Percentiles rank a stretch among this genome's conserved stretches.
These are phyloP conservation scores for Cerastis leucographa DNA, from an alignment of 2,888 invertebrate genomes.

Conservation along the genomic window DNA sequence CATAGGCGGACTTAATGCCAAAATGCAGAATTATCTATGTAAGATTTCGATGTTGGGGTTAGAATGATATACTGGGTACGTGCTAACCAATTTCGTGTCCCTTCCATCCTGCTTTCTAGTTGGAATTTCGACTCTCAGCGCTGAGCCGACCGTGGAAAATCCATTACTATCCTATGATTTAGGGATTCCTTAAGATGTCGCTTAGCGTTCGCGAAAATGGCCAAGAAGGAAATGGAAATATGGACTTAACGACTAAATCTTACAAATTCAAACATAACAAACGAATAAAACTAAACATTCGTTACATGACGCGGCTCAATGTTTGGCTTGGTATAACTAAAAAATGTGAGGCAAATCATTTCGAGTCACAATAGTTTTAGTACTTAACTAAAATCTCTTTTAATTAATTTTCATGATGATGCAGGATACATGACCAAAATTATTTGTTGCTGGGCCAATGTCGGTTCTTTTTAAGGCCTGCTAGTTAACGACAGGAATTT, in stretches of 20 bases:
- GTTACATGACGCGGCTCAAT: not conserved
- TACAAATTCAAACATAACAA: slow-evolving; percentile 26
- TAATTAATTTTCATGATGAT: not conserved
- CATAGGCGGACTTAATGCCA: no score
- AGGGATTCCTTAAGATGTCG: not conserved
- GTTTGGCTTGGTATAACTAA: slow-evolving; percentile 8
- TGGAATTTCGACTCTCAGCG: not conserved
- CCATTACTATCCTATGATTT: not conserved
- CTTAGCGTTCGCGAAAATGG: not conserved
- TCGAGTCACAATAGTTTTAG: slow-evolving; percentile 19
- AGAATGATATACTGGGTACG: no score
- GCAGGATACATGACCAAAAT: not conserved
- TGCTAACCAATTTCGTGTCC: no score
- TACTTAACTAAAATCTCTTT: slow-evolving; percentile 1
- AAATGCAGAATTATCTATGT: no score
- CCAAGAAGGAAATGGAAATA: not conserved
- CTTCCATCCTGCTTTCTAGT: not conserved
- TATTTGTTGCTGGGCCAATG: not conserved
- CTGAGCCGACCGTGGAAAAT: not conserved
- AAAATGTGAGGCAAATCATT: slow-evolving; percentile 9
- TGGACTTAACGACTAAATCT: slow-evolving; percentile 21
- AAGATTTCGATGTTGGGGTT: no score
- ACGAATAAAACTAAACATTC: not conserved
- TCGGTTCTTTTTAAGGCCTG: not conserved
- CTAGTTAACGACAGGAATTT: not conserved